A percentile compares a stretch with the other conserved stretches of the same genome.
Conservation (phyloP, 2,888 invertebrate species). For the Papilio demoleus region DNA sequence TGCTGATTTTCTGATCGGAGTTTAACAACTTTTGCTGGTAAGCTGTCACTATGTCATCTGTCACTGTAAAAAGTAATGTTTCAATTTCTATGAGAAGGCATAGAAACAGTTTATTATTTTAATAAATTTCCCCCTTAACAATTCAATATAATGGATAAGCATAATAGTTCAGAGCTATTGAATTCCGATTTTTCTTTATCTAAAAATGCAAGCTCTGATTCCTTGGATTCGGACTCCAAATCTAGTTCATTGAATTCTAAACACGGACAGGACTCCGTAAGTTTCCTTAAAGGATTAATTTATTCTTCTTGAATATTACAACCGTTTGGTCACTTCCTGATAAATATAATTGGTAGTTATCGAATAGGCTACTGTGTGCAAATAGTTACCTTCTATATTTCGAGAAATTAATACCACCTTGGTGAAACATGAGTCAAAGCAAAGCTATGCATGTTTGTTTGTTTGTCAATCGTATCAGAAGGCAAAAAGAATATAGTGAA, state of each 20-base stretch:
- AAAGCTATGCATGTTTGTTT: conserved; percentile 71
- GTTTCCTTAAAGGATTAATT: conserved; percentile 80
- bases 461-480: conserved; percentile 71
- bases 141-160: conserved; percentile 83
- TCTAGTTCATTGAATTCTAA: conserved; percentile 93
- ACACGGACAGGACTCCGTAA: conserved; percentile 92
- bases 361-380: conserved; percentile 23
- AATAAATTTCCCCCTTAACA: conserved; percentile 12
- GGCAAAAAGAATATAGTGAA: conserved; percentile 62
- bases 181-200: conserved; percentile 86
- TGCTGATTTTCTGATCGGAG: background rate
- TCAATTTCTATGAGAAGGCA: background rate
- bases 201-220: conserved; percentile 91
- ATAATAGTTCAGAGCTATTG: conserved; percentile 86
- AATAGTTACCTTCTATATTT: conserved; percentile 39
- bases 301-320: conserved; percentile 68
- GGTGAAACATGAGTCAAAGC: conserved; percentile 59
- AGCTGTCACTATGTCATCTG: conserved; percentile 1
- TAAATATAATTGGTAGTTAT: conserved; percentile 49
- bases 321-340: conserved; percentile 68
- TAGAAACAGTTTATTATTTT: conserved; percentile 16
- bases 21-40: background rate
- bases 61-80: background rate
- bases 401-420: conserved; percentile 42
- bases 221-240: conserved; percentile 92